Conservation (phyloP, 2,888 invertebrate genomes). For the Stenodema calcarata region DNA sequence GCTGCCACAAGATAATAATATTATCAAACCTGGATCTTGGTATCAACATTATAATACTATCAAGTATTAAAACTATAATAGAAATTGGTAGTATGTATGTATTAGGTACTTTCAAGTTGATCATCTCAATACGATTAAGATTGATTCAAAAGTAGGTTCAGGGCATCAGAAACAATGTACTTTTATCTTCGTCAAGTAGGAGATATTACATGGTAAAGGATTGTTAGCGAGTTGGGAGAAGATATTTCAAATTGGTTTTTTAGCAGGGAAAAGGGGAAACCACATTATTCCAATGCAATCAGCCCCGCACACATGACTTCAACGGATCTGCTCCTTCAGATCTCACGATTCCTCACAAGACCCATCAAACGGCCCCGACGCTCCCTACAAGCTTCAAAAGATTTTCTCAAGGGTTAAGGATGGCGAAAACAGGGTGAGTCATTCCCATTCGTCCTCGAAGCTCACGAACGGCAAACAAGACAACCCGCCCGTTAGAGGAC, state of each 20-base stretch:
- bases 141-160: too few relatives aligned
- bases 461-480: background rate
- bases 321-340: background rate
- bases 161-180: too few relatives aligned
- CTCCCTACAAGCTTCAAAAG: background rate
- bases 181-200: too few relatives aligned
- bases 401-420: background rate
- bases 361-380: background rate
- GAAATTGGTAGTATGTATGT: too few relatives aligned
- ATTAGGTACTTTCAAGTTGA: too few relatives aligned
- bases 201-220: background rate
- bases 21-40: too few relatives aligned
- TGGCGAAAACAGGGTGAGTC: background rate
- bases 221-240: background rate
- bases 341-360: background rate
- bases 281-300: background rate
- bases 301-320: background rate
- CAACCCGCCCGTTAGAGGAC: background rate
- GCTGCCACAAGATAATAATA: too few relatives aligned
- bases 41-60: too few relatives aligned
- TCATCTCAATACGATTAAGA: too few relatives aligned
- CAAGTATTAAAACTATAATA: too few relatives aligned
- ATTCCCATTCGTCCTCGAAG: background rate
- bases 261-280: background rate
- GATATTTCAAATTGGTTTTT: background rate